Percentiles rank a stretch among this genome's conserved stretches.
Conservation (phyloP, 2,113 vertebrate species). For the Gadus macrocephalus region DNA sequence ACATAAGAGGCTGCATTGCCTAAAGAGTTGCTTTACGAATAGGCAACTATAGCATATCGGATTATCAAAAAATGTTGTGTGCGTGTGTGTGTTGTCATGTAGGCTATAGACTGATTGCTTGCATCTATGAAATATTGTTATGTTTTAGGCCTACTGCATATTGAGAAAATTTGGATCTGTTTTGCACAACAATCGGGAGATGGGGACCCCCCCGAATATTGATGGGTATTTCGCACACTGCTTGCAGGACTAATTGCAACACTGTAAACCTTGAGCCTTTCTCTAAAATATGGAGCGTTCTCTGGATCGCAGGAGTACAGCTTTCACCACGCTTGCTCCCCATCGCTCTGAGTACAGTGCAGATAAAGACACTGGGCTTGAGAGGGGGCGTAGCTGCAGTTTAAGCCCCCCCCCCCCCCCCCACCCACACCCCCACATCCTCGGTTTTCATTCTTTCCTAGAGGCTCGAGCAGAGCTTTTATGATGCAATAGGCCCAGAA, state of each 20-base stretch:
- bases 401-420: neutral
- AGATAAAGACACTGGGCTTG: conserved; percentile 24
- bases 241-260: conserved; percentile 42
- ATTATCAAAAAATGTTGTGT: too few relatives aligned
- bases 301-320: neutral
- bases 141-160: too few relatives aligned
- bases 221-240: neutral
- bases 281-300: neutral
- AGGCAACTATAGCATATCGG: too few relatives aligned
- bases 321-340: too few relatives aligned
- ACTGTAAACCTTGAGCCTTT: conserved; percentile 39
- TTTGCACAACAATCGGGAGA: too few relatives aligned
- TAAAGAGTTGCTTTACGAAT: too few relatives aligned
- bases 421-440: conserved; percentile 1
- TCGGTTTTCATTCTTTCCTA: neutral
- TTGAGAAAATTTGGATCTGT: too few relatives aligned
- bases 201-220: neutral
- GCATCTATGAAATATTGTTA: too few relatives aligned
- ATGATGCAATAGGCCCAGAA: conserved; percentile 51
- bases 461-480: conserved; percentile 31
- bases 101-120: too few relatives aligned
- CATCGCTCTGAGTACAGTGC: neutral
- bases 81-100: too few relatives aligned
- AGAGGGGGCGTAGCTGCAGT: conserved; percentile 18
- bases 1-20: too few relatives aligned